Percentiles rank a stretch among this genome's conserved stretches.
These are phyloP conservation scores for Trematocara marginatum DNA, from an alignment of 2,113 vertebrate genomes.

Conservation along the genomic window DNA sequence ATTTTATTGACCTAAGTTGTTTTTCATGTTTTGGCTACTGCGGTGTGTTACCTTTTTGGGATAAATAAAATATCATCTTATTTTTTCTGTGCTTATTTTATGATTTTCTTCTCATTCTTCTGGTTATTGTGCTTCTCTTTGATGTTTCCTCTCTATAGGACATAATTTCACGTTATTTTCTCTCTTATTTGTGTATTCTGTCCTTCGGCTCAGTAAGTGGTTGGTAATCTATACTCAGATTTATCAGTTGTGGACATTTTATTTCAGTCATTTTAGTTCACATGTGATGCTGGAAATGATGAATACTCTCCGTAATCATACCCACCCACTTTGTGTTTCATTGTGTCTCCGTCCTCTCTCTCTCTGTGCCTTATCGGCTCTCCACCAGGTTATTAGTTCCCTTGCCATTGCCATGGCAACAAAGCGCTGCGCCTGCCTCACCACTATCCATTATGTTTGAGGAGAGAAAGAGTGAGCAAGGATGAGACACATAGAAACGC, in stretches of 20 bases:
- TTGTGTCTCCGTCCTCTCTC: conserved; percentile 43
- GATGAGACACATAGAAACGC: not conserved
- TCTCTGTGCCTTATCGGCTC: conserved; percentile 61
- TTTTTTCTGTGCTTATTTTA: not conserved
- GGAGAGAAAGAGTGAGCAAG: conserved; percentile 7
- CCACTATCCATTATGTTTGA: conserved; percentile 65
- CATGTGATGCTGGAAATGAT: not conserved
- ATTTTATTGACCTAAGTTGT: not conserved
- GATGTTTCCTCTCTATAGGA: not conserved
- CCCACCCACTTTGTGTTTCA: conserved; percentile 15
- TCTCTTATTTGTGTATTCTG: not conserved
- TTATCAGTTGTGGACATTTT: not conserved
- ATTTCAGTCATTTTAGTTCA: not conserved
- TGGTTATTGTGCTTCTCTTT: not conserved
- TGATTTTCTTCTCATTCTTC: not conserved
- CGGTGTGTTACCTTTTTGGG: not conserved
- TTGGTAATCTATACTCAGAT: not conserved
- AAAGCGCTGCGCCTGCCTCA: conserved; percentile 59
- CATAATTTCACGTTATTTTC: not conserved
- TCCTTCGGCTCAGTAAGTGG: not conserved
- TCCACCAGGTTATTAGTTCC: conserved; percentile 74
- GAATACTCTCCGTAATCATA: conserved; percentile 1
- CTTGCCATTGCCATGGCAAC: conserved; percentile 74
- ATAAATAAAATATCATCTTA: not conserved
- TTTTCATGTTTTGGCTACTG: not conserved